Base-by-base conservation (phyloP, 1,140 invertebrate genomes). In the Theocolax elegans region DNA sequence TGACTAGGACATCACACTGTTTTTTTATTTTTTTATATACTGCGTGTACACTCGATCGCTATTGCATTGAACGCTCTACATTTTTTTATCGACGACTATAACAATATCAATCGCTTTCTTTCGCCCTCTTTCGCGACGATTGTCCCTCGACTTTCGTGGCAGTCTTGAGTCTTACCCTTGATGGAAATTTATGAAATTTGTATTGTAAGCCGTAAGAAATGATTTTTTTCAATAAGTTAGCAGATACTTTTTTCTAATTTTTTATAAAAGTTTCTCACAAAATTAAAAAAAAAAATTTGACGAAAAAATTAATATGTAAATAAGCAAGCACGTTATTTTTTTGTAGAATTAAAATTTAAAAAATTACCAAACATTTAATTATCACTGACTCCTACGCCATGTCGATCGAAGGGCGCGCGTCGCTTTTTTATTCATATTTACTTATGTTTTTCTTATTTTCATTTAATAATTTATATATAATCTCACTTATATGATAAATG, bases 1-100 rank as follows among this genome's bases (percentile, higher is more conserved):
- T 67, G 54, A 69, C 67, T 76, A 75, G 56, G 56, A 72, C 72
- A 75, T 79, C 69, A 76, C 59, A 78, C 31, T 31, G 3, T 60
- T 49, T 64, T 49, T 58, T 71, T 71, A 12, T 62, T 58, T 31
- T 29, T 46, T 56, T 56, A 49, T 40, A 40, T 58, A 38, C 13
- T 58, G 40, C 69, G 46, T 62, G 62, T 72, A 71, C 66, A 66
- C 44, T 76, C 56, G 38, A 68, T 69, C 31, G 25, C 73, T 77
- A 75, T 74, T 66, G 53, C 63, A 56, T 59, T 74, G 38, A 72
- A 73, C 59, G 65, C 42, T 62, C 71, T 77, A 77, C 67, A 54
- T 67, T 71, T 62, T 75, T 64, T 67, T 60, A 49, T 51, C 65
- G 58, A 73, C 67, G 62, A 74, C 72, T 77, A 74, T 66, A 74